Base-by-base conservation (phyloP, 1,140 invertebrate genomes). In the Drosophila neocordata region DNA sequence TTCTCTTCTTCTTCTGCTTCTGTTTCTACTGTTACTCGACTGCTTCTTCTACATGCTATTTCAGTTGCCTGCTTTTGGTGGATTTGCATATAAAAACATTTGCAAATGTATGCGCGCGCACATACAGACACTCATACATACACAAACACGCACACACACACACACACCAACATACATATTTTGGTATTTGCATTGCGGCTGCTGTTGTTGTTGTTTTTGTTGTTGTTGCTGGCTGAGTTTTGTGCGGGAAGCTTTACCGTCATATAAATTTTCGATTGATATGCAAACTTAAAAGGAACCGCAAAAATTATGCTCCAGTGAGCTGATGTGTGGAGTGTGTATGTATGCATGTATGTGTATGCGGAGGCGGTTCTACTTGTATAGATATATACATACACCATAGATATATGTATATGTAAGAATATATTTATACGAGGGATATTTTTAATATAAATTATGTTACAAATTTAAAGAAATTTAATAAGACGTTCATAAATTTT, bases 271-370 rank as follows among this genome's bases (percentile, higher is more conserved):
- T 80, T 90, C 82, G 80, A 90, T 90, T 90, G 87, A 90, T 90
- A 90, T 90, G 88, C 88, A 90, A 90, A 90, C 88, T 90, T 90
- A 88, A 90, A 88, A 90, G 88, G 79, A 76, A 90, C 88, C 88
- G 79, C 88, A 90, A 81, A 90, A 90, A 90, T 90, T 90, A 90
- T 90, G 88, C 77, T 90, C 82, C 82, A 90, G 53, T 79, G 76
- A 90, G 69, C 84, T 76, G 73, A 38, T 76, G 73, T 13, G 34
- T 56, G 4, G 44, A 38, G 18, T 34, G 9, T 12, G 11, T 37
- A 27, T 57, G 65, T 37, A 27, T 57, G 65, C 56, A 51, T 22
- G 58, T 65, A 56, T 22, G 56, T 37, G 34, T 12, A 37, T 37
- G 34, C 8, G 22, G 8, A 59, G 13, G 24, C 13, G 41, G 41